Base-by-base conservation (phyloP, 2,888 invertebrate species). In the Xestia sexstrigata region DNA sequence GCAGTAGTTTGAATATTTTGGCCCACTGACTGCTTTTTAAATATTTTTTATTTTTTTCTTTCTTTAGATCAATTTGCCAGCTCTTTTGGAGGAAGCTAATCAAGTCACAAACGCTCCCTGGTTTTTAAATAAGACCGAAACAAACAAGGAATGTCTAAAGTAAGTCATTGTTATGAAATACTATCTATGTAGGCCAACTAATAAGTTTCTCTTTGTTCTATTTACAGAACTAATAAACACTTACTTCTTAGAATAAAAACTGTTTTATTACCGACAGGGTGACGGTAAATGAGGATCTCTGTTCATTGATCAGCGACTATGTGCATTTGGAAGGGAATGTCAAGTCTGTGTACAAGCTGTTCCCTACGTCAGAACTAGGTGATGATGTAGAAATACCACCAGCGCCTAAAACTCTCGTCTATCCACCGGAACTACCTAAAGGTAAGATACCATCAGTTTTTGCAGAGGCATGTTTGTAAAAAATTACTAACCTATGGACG, bases 321-420 rank as follows among this genome's bases (percentile, higher is more conserved):
- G 93, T 97, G n/a, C 91, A 92, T 11, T 78, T 97, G 63, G 93
- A 95, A 70, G 92, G 95, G 15, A 95, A 95, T 58, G 84, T 91
- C 1, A 89, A 90, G 6, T 86, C 92, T 0, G 87, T 88, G 20
- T 97, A 95, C 84, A 92, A 91, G 79, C 87, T 97, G 47, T 84
- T 91, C 9, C 85, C 92, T 0, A 92, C 91, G 0, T 85, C 92
- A 1, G 93, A 95, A 20, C 79, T 97, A 35, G 94, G 92, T 1
- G 91, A 93, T 2, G 92, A 93, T 83, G 91, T 95, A 15, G 93
- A 95, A 77, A 87, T 96, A 79, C 97, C 97, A 7, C 92, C 96
- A 4, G 89, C 97, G 0, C 96, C 96, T 0, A 52, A 88, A 0
- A 86, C 92, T 0, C 91, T 92, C 0, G 94, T 96, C 0, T 93